Evolutionary conservation across 2,888 invertebrate genomes (phyloP), one percentile per base, ranked within the genome.

Genomic region (Tenthredo mesomela): DNA sequence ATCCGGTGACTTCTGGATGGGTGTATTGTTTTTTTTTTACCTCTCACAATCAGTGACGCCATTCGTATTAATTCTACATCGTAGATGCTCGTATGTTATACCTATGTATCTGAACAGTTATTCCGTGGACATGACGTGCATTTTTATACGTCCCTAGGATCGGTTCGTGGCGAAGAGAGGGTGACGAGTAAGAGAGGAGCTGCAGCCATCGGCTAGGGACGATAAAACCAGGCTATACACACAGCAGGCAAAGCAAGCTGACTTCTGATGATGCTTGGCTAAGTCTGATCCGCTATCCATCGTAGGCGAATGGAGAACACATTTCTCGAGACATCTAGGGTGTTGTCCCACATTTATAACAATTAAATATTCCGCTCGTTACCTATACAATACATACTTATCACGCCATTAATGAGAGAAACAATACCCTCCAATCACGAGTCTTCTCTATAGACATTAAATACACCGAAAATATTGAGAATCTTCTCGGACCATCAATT

Each of bases 81-180:
- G 70, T 67, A 50, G 82, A 82, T 82, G 54, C 47, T 82, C 67
- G 82, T 67, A 67, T 47, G 82, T 70, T 82, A 47, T 82, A 80
- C 29, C 50, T 80, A 80, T 58, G 80, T 65, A 43, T 82, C 67
- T 70, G 47, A 82, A 88, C 88, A 88, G 88, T 88, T 88, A 88
- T 86, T 85, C 86, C 84, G 86, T 86, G 86, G 87, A 87, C 88
- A 88, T 85, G 87, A 29, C 86, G 85, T 86, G 88, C 88, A 87
- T 87, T 87, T 88, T 87, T 87, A 47, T 87, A 86, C 87, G 86
- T 87, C 86, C 86, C 85, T 85, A 84, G 65, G 84, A 70, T 82
- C 67, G 82, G 67, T 29, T 61, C 10, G 82, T 37, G 82, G 50
- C 9, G 29, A 58, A 58, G 82, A 82, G 82, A 67, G 82, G 82